Evolutionary conservation across 2,888 invertebrate species (phyloP).

Genomic region (Diogma glabrata): DNA sequence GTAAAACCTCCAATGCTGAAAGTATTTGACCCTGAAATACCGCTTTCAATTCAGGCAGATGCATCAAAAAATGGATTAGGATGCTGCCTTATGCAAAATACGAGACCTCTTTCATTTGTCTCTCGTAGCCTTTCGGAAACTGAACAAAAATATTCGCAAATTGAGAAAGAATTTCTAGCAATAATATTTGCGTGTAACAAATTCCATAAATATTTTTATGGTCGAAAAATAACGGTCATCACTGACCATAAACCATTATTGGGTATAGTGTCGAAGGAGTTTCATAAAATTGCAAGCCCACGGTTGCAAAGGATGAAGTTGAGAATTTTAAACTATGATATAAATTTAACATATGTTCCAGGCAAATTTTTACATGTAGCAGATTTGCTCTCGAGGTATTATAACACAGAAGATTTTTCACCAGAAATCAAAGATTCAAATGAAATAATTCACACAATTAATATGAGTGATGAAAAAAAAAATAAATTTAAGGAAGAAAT

Average conservation of each 20-base stretch:
- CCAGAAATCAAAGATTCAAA: slow-evolving; percentile 3
- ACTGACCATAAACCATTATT: slow-evolving; percentile 20
- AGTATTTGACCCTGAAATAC: neutral
- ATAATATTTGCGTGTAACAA: neutral
- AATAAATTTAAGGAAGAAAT: no score
- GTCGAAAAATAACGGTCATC: slow-evolving; percentile 11
- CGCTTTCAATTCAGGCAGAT: neutral
- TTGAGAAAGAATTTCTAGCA: neutral
- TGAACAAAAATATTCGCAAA: neutral
- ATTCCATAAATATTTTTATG: slow-evolving; percentile 12
- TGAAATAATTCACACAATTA: slow-evolving; percentile 11
- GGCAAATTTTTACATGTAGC: slow-evolving; percentile 12
- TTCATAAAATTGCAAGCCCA: slow-evolving; percentile 10
- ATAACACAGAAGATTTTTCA: slow-evolving; percentile 8
- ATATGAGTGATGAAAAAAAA: slow-evolving; percentile 12
- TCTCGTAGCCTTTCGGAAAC: neutral
- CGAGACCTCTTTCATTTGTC: neutral
- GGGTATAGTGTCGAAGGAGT: slow-evolving; percentile 22
- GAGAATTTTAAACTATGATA: slow-evolving; percentile 11
- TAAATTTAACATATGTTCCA: slow-evolving; percentile 11
- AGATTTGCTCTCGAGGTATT: slow-evolving; percentile 9
- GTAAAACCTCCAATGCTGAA: no score
- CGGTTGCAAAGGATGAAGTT: slow-evolving; percentile 14
- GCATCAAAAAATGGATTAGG: neutral
- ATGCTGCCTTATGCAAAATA: neutral